Base-by-base conservation (phyloP, 2,888 invertebrate species). In the Oeneis ivallda region DNA sequence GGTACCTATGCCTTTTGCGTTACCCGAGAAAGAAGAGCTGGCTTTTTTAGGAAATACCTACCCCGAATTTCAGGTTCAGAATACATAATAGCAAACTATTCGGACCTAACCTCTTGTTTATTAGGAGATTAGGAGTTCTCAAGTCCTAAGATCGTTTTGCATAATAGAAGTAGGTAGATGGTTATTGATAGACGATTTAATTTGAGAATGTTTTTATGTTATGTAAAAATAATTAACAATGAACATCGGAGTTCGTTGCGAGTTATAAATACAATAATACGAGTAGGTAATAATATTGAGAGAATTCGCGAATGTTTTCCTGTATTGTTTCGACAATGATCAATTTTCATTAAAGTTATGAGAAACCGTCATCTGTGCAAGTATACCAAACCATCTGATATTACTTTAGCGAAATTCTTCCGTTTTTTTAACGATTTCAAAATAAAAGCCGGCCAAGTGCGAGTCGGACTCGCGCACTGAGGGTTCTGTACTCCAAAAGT, bases 231-330 rank as follows among this genome's bases (percentile, higher is more conserved):
- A 52, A 53, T 34, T 13, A 7, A n/a, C 11, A 50, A 26, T 34
- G n/a, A 37, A 34, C 34, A 52, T 26, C 34, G 34, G 52, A 13
- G n/a, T 32, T 52, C 19, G 19, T 11, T 8, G 11, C 49, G 8
- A n/a, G 15, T 52, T 52, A 52, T n/a, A n/a, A n/a, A n/a, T n/a
- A n/a, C 52, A 52, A 34, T 52, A 52, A 52, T 34, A 50, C 15
- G 45, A n/a, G n/a, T n/a, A n/a, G n/a, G n/a, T n/a, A n/a, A n/a
- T n/a, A n/a, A n/a, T 45, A 49, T 49, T 49, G 49, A 34, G 26
- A 52, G 7, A 34, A 52, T 52, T 34, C n/a, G 34, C 15, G 6
- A 34, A 53, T 53, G 53, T 53, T 53, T 53, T 15, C 7, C 15
- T 53, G 53, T 37, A 53, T 53, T 53, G 53, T 53, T 34, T 26